phyloP scores from a whole-genome alignment of 2,113 vertebrate species.

The chimpanzee (Pan troglodytes) region DNA sequence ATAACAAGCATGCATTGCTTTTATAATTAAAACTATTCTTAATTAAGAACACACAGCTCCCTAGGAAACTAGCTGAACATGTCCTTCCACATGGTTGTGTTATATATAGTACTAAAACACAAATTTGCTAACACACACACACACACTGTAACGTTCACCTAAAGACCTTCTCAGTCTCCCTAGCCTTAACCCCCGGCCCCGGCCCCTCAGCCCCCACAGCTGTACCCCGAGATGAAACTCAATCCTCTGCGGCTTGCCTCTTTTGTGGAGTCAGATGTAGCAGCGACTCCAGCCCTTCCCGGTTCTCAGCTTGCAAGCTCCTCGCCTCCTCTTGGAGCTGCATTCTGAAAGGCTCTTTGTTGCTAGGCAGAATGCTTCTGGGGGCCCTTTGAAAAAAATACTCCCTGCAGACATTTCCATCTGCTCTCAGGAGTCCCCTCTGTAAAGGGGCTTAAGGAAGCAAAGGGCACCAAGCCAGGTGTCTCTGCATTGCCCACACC shows the following conservation, averaged over 20 bases:
- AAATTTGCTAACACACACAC: not conserved
- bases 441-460: constrained; percentile 1
- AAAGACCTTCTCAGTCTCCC: not conserved
- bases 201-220: not conserved
- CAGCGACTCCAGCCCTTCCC: not conserved
- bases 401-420: constrained; percentile 57
- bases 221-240: not conserved
- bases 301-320: constrained; percentile 26
- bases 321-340: not conserved
- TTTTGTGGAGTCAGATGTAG: constrained; percentile 36
- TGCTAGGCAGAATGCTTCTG: constrained; percentile 60
- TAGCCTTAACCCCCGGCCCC: not conserved
- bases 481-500: not conserved
- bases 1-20: constrained; percentile 3
- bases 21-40: constrained; percentile 44
- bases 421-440: constrained; percentile 16
- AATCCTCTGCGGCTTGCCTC: not conserved
- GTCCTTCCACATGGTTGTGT: not conserved
- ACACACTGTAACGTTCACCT: not conserved
- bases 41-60: constrained; percentile 51
- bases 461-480: not conserved
- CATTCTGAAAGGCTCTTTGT: constrained; percentile 61
- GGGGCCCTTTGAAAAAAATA: constrained; percentile 62
- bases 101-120: constrained; percentile 27
- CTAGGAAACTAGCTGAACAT: constrained; percentile 13